Evolutionary conservation across 1,140 invertebrate species (phyloP).

Genomic region (Physella acuta): DNA sequence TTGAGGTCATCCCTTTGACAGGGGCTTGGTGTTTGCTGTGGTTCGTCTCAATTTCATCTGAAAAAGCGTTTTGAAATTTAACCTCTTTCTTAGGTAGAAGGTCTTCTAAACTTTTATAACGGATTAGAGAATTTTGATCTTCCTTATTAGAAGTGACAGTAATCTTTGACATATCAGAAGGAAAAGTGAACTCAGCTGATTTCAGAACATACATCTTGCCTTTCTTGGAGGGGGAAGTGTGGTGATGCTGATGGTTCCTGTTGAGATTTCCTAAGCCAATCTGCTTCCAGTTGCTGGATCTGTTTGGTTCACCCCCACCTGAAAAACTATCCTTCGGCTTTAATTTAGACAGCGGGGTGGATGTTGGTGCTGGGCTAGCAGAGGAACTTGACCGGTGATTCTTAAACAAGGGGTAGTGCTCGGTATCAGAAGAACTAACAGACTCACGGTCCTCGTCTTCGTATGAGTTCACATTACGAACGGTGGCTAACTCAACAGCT

Average conservation of each 20-base stretch:
- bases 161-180: background rate
- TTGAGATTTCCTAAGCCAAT: background rate
- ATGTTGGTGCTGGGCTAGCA: background rate
- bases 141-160: background rate
- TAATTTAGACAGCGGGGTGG: background rate
- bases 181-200: background rate
- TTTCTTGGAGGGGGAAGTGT: background rate
- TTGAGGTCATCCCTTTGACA: conserved; percentile 2
- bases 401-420: background rate
- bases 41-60: background rate
- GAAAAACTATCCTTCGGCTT: background rate
- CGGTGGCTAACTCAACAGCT: background rate
- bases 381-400: background rate
- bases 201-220: background rate
- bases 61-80: background rate
- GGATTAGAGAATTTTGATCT: background rate
- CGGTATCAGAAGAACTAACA: background rate
- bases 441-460: background rate
- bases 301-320: background rate
- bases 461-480: background rate
- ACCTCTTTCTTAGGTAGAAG: background rate
- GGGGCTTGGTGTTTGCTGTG: background rate
- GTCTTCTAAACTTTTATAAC: conserved; percentile 14
- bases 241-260: background rate
- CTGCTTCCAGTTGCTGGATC: background rate